Evolutionary conservation across 2,888 invertebrate species (phyloP).

Genomic region (Deroplatys truncata): DNA sequence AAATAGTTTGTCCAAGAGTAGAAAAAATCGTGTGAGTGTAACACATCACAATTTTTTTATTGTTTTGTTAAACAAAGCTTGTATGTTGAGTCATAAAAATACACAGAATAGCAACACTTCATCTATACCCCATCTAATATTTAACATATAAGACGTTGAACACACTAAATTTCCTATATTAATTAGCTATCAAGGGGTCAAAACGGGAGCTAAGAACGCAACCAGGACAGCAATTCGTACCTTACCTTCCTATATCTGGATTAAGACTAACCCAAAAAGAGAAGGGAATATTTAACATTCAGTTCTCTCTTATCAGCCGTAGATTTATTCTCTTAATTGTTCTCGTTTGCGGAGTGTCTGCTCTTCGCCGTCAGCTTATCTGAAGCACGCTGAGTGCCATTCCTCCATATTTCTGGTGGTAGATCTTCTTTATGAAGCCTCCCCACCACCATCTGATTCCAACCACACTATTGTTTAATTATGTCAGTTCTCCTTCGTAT

Average conservation of each 20-base stretch:
- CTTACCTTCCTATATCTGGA: background rate
- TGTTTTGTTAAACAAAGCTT: too few species aligned
- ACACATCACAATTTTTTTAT: too few species aligned
- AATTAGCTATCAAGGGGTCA: too few species aligned
- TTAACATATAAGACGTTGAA: too few species aligned
- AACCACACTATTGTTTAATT: background rate
- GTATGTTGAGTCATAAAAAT: too few species aligned
- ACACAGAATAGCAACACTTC: too few species aligned
- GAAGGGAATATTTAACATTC: background rate
- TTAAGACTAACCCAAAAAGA: background rate
- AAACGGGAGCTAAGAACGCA: background rate
- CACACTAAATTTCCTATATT: too few species aligned
- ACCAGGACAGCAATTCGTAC: too few species aligned
- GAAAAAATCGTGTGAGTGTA: too few species aligned
- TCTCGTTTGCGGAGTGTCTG: background rate
- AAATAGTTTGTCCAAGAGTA: too few species aligned
- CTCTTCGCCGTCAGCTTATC: background rate
- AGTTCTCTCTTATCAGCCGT: background rate
- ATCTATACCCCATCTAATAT: too few species aligned
- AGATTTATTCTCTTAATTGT: background rate
- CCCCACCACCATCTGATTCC: background rate
- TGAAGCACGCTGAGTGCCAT: too few species aligned
- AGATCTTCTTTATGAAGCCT: background rate
- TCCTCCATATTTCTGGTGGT: background rate
- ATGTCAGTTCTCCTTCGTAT: background rate